Percentiles rank a stretch among this genome's conserved stretches.
phyloP scores from a whole-genome alignment of 2,797 vertebrate species.

The Neostethus bicornis region DNA sequence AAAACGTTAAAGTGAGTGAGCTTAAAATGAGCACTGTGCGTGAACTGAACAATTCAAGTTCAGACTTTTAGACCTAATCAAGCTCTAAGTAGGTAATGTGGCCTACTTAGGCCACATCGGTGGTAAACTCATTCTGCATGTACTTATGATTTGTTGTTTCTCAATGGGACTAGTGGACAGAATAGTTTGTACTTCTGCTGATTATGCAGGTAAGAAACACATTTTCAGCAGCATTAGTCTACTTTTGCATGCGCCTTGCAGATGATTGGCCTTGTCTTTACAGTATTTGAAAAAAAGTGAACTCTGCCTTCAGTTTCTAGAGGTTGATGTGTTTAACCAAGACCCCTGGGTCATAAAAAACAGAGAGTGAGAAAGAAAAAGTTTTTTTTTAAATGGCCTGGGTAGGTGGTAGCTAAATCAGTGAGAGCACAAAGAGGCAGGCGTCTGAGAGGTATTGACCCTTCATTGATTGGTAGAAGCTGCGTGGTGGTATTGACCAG shows the following conservation, averaged over 20 bases:
- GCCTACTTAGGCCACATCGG: too few species aligned
- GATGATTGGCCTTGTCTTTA: conserved; percentile 51
- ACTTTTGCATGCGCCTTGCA: conserved; percentile 28
- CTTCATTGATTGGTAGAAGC: conserved; percentile 82
- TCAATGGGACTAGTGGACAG: conserved; percentile 4
- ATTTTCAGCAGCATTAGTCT: conserved; percentile 27
- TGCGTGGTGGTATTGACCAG: conserved; percentile 84
- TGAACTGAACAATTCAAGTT: too few species aligned
- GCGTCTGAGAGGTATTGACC: conserved; percentile 87
- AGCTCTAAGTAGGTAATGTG: conserved; percentile 54
- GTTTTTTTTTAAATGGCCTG: conserved; percentile 55
- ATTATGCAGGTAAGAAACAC: conserved; percentile 10
- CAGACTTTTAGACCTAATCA: conserved; percentile 42
- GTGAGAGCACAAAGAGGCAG: conserved; percentile 84
- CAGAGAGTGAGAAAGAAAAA: conserved; percentile 46
- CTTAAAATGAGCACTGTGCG: too few species aligned
- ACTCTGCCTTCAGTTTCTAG: conserved; percentile 65
- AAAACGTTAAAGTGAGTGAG: too few species aligned
- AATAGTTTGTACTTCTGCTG: not conserved
- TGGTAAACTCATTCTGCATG: too few species aligned
- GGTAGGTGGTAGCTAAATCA: conserved; percentile 85
- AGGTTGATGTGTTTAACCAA: conserved; percentile 76
- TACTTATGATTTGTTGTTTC: not conserved
- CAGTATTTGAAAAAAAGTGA: conserved; percentile 59
- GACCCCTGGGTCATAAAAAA: conserved; percentile 71